Conservation (phyloP, 2,113 vertebrate species). For the Pseudonaja textilis region DNA sequence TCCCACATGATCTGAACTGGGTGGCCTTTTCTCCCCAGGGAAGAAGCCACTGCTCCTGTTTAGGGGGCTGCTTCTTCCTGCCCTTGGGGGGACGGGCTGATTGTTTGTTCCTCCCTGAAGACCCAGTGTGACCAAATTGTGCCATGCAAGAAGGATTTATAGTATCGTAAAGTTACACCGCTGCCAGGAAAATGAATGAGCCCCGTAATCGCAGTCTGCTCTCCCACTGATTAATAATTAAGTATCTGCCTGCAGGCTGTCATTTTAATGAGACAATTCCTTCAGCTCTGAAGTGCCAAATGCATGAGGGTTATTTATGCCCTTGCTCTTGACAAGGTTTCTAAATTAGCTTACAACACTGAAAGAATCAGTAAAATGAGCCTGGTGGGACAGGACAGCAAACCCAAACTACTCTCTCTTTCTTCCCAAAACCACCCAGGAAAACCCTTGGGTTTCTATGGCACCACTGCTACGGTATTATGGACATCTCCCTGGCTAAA, state of each 20-base stretch:
- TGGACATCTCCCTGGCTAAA: not conserved
- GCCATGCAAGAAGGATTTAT: not conserved
- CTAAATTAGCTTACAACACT: not conserved
- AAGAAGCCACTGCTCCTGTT: not conserved
- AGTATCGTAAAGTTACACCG: not conserved
- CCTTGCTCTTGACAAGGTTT: conserved; percentile 22
- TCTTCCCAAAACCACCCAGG: not conserved
- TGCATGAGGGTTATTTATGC: conserved; percentile 6
- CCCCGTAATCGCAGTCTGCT: conserved; percentile 17
- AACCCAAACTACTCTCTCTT: not conserved
- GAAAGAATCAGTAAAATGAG: not conserved
- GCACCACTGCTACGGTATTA: no score
- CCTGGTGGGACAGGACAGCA: not conserved
- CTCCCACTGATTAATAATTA: conserved; percentile 6
- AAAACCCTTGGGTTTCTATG: not conserved
- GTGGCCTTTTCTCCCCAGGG: not conserved
- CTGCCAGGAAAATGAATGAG: not conserved
- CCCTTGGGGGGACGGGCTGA: not conserved
- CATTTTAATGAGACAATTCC: conserved; percentile 1
- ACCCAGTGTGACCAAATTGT: not conserved
- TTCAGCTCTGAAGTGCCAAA: not conserved
- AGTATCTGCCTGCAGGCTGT: conserved; percentile 16
- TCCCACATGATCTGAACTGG: not conserved
- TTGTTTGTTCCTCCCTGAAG: not conserved
- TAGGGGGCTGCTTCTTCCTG: not conserved